Evolutionary conservation across 1,140 invertebrate species (phyloP), one percentile per base, ranked within the genome.

Genomic region (Bombus soroeensis): DNA sequence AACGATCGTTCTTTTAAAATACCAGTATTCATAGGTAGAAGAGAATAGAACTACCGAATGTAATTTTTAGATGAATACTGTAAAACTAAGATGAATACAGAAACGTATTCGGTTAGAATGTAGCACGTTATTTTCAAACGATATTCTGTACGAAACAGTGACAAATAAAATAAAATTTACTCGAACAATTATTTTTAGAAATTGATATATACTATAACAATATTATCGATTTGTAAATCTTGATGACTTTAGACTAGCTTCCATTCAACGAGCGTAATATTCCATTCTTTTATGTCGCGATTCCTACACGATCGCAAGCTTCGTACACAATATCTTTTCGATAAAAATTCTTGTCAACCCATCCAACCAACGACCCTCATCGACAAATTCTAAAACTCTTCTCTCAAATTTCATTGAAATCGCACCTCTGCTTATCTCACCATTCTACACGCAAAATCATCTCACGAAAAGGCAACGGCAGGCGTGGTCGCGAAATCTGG

Each of bases 401-500:
- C 1, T 28, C 57, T 28, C 3, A 28, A 28, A 59, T 59, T 59
- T 59, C 57, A 59, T 12, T 28, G 12, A 18, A 66, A 66, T 3
- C 18, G 32, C 18, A 9, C 9, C 66, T 25, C 18, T 53, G 18
- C 47, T 53, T 53, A 10, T 22, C 59, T 62, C 59, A n/a, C 59
- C 59, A n/a, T 62, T n/a, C 28, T n/a, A 5, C 8, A 68, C 15
- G 9, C 18, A 10, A 59, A 77, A 37, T 13, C 8, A 10, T 37
- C 66, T 37, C 53, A 13, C 15, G 34, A 37, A 47, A 81, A 15
- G 47, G 70, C 37, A 41, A 88, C 71, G 80, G 68, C 89, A 90
- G 89, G 89, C 89, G 89, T 90, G 89, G 89, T 88, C 89, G 83
- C 79, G 88, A 79, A 83, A 68, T 85, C 77, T 85, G 62, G 75